These are phyloP conservation scores for Spheniscus mendiculus DNA, from an alignment of 2,113 vertebrate species.

Conservation along the genomic window DNA sequence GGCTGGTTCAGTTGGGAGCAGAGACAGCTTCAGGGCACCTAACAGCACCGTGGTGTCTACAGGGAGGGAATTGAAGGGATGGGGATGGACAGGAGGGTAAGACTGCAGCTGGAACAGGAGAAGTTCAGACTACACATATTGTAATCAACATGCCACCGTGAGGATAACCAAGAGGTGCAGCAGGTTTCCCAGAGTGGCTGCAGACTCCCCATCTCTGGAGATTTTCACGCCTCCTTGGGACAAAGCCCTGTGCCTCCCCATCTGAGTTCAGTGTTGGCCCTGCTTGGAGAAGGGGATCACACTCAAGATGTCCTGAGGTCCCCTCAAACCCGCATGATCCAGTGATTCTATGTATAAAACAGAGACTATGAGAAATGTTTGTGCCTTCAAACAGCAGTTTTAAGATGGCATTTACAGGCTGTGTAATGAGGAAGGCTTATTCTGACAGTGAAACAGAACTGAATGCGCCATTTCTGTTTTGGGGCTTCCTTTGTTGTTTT, in stretches of 20 bases:
- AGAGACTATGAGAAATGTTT: not conserved
- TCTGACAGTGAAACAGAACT: not conserved
- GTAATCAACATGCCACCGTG: not conserved
- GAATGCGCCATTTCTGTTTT: not conserved
- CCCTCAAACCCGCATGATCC: rapidly evolving
- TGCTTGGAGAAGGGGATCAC: not conserved
- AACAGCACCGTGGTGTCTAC: not conserved
- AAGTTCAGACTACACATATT: not conserved
- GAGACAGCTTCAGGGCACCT: rapidly evolving
- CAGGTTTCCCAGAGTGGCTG: not conserved
- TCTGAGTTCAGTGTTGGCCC: rapidly evolving
- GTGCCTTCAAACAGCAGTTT: not conserved
- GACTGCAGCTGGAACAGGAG: not conserved
- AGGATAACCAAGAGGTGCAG: not conserved
- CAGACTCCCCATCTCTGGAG: not conserved
- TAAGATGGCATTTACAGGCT: not conserved
- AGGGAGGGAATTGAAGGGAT: rapidly evolving
- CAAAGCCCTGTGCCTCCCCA: rapidly evolving
- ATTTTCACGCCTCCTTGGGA: rapidly evolving
- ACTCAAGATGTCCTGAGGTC: rapidly evolving
- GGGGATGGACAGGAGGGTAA: not conserved
- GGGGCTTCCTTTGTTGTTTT: not conserved
- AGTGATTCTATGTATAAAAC: not conserved
- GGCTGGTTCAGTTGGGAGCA: rapidly evolving
- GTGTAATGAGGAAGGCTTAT: not conserved